Evolutionary conservation across 2,888 invertebrate genomes (phyloP), one percentile per base, ranked within the genome.

Genomic region (Norana najaformis): DNA sequence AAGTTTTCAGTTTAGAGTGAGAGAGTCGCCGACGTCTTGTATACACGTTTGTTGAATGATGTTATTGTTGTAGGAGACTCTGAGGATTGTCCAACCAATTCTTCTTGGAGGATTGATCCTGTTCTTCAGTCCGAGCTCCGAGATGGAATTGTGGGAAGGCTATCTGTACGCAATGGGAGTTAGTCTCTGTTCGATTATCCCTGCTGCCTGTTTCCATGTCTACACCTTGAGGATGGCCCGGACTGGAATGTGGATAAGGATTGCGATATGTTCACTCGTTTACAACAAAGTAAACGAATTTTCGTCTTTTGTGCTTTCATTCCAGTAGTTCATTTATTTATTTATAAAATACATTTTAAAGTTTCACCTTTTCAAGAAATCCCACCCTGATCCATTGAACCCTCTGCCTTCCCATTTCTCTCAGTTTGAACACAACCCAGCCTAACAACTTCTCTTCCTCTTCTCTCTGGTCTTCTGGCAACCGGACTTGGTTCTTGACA

Each of bases 221-320:
- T 97, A 97, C 94, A 97, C 98, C 96, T 96, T 98, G 96, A 96
- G 96, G 34, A 96, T 97, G 35, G 96, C 97, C 90, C 97, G 97
- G 93, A 96, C 97, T 95, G 97, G 98, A 88, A 94, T 94, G 94
- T 93, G 97, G 95, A 96, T 97, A 94, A 95, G 98, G 30, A 96
- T 98, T 0, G 97, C 97, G 0, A 96, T 97, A 93, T 97, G 97
- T 93, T 96, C 97, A 0, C 95, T 98, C 39, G 96, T 98, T 90
- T 98, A 97, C 94, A 96, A 97, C 94, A 98, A 98, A 96, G 97
- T 97, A 94, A 93, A 89, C 2, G 3, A 23, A 85, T 2, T 85
- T n/a, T n/a, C n/a, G n/a, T n/a, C n/a, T n/a, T n/a, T n/a, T n/a
- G n/a, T n/a, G n/a, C n/a, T n/a, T n/a, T n/a, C n/a, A n/a, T n/a